Conservation (phyloP, 2,113 vertebrate species). For the Leptobrachium leishanense region DNA sequence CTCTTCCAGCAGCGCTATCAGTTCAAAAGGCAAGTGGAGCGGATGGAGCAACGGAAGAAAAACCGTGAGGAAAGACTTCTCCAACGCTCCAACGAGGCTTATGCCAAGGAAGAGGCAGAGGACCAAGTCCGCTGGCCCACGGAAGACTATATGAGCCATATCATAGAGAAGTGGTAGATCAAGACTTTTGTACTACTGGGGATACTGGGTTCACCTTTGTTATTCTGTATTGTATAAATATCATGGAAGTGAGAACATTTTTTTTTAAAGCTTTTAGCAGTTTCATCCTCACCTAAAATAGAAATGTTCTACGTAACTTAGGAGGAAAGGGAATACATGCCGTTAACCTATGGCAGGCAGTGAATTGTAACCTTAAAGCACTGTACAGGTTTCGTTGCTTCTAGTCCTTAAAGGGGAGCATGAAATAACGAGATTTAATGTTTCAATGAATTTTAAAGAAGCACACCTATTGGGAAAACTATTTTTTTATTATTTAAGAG, state of each 20-base stretch:
- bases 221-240: slow-evolving; percentile 35
- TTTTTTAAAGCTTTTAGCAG: slow-evolving; percentile 25
- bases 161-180: slow-evolving; percentile 96
- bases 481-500: too few species aligned
- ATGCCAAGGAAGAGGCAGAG: slow-evolving; percentile 72
- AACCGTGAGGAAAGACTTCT: slow-evolving; percentile 81
- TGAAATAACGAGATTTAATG: too few species aligned
- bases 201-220: slow-evolving; percentile 36
- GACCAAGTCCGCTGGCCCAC: slow-evolving; percentile 86
- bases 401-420: too few species aligned
- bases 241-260: slow-evolving; percentile 22
- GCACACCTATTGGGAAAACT: too few species aligned
- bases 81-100: slow-evolving; percentile 74
- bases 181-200: slow-evolving; percentile 62
- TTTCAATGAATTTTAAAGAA: too few species aligned
- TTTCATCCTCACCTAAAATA: slow-evolving; percentile 2
- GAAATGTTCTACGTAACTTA: background rate
- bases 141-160: slow-evolving; percentile 99
- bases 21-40: slow-evolving; percentile 90
- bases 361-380: too few species aligned
- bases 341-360: background rate
- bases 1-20: slow-evolving; percentile 98
- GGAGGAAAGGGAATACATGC: slow-evolving; percentile 5
- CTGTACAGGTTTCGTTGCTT: too few species aligned
- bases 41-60: slow-evolving; percentile 86